Percentiles rank a stretch among this genome's conserved stretches.
Conservation (phyloP, 2,797 vertebrate species). For the Sebastes glaucus region DNA sequence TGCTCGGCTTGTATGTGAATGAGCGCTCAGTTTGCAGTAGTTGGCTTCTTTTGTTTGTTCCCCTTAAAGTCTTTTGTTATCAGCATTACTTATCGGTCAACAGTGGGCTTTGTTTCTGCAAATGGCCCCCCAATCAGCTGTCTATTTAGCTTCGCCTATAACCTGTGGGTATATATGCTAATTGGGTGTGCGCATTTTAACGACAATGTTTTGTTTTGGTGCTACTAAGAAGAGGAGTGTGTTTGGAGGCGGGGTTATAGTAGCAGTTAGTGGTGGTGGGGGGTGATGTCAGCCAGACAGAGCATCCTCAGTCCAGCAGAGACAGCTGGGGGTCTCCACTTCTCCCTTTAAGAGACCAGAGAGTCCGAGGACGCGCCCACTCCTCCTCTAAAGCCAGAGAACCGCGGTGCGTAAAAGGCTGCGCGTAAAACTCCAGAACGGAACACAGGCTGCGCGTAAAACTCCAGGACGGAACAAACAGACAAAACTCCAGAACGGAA, state of each 20-base stretch:
- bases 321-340: slow-evolving; percentile 81
- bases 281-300: slow-evolving; percentile 79
- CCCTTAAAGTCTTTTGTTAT: slow-evolving; percentile 89
- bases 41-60: slow-evolving; percentile 89
- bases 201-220: slow-evolving; percentile 88
- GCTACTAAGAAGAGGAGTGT: slow-evolving; percentile 45
- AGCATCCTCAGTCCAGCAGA: slow-evolving; percentile 78
- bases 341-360: slow-evolving; percentile 82
- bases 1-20: slow-evolving; percentile 80
- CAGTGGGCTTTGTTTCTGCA: slow-evolving; percentile 95
- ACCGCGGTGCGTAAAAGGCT: slow-evolving; percentile 46
- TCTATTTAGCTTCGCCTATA: slow-evolving; percentile 89
- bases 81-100: slow-evolving; percentile 94
- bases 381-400: slow-evolving; percentile 50
- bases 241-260: slow-evolving; percentile 56
- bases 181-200: slow-evolving; percentile 88
- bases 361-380: slow-evolving; percentile 63
- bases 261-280: slow-evolving; percentile 51
- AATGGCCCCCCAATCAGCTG: slow-evolving; percentile 95
- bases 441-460: not conserved
- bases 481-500: not conserved
- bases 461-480: not conserved
- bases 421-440: not conserved
- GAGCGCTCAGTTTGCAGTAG: slow-evolving; percentile 86
- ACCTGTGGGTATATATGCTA: slow-evolving; percentile 92